Evolutionary conservation across 2,888 invertebrate genomes (phyloP).

Genomic region (Cyclophora albipunctata): DNA sequence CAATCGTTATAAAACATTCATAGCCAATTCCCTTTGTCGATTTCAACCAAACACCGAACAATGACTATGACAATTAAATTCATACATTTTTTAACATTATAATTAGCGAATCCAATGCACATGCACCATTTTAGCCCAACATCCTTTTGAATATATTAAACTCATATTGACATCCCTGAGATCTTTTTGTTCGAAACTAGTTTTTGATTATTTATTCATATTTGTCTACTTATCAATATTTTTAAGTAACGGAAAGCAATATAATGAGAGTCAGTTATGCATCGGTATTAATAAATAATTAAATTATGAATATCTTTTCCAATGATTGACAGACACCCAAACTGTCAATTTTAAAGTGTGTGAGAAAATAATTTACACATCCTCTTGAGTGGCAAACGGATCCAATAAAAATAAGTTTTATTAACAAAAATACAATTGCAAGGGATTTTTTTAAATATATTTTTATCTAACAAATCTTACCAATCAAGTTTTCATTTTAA

Average conservation of each 20-base stretch:
- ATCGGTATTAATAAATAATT: background rate
- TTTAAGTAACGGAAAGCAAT: background rate
- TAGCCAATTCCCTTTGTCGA: conserved; percentile 43
- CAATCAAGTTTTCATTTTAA: conserved; percentile 72
- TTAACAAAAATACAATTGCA: conserved; percentile 33
- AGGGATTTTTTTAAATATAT: conserved; percentile 59
- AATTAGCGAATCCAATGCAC: conserved; percentile 51
- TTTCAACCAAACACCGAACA: conserved; percentile 33
- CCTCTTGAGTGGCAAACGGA: conserved; percentile 29
- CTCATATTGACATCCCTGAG: conserved; percentile 51
- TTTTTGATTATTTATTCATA: conserved; percentile 50
- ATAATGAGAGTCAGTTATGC: background rate
- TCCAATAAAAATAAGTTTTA: conserved; percentile 40
- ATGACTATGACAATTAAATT: conserved; percentile 33
- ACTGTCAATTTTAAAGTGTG: conserved; percentile 36
- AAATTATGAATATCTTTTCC: background rate
- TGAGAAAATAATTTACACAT: conserved; percentile 52
- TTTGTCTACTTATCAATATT: conserved; percentile 9
- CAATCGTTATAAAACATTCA: conserved; percentile 60
- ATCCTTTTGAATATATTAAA: conserved; percentile 36
- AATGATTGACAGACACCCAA: conserved; percentile 6
- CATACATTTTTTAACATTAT: conserved; percentile 37
- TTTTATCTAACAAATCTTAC: conserved; percentile 56
- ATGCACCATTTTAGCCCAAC: conserved; percentile 41
- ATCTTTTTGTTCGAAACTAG: conserved; percentile 40